phyloP scores from a whole-genome alignment of 2,888 invertebrate species.

The Choristoneura rosaceana region DNA sequence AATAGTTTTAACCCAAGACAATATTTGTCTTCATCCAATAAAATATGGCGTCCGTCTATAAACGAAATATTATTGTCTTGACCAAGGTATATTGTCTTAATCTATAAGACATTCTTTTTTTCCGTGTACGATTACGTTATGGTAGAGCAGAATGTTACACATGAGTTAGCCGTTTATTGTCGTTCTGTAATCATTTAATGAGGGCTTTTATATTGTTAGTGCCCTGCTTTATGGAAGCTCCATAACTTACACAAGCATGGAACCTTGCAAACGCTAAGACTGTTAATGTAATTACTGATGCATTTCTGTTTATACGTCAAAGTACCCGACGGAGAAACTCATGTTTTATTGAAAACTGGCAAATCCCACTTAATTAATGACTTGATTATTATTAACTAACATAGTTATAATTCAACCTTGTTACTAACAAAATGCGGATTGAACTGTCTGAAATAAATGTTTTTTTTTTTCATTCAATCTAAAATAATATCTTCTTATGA shows the following conservation, averaged over 20 bases:
- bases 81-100: no score
- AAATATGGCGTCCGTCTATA: no score
- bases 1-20: no score
- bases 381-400: no score
- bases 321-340: not conserved
- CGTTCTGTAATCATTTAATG: constrained; percentile 2
- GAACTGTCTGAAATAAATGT: no score
- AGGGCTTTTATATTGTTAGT: not conserved
- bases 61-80: no score
- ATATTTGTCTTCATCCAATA: no score
- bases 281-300: not conserved
- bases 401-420: no score
- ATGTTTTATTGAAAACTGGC: not conserved
- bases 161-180: not conserved
- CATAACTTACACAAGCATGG: not conserved
- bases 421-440: no score
- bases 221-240: constrained; percentile 4
- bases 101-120: no score
- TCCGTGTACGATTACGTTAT: not conserved
- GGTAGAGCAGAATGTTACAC: not conserved
- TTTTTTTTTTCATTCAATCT: no score
- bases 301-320: not conserved
- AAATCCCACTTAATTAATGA: not conserved
- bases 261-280: not conserved
- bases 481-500: no score